A percentile compares a stretch with the other conserved stretches of the same genome.
These are phyloP conservation scores for Drosophila truncata DNA, from an alignment of 1,140 invertebrate genomes.

Conservation along the genomic window DNA sequence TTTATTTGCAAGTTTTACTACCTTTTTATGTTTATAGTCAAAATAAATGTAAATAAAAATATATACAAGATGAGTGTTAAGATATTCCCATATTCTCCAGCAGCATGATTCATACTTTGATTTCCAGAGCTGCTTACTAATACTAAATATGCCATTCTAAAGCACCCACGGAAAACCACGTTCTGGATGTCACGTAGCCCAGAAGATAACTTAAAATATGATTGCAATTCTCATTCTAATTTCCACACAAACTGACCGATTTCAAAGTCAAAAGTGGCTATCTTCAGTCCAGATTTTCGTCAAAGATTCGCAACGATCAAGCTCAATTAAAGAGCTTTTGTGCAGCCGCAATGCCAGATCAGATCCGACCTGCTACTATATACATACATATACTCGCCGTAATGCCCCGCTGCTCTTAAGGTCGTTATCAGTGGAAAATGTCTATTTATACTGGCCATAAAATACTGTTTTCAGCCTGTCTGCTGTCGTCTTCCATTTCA, in stretches of 20 bases:
- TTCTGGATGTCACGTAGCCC: constrained; percentile 30
- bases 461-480: constrained; percentile 36
- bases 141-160: neutral
- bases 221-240: constrained; percentile 67
- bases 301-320: constrained; percentile 51
- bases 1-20: neutral
- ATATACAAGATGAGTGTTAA: neutral
- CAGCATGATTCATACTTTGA: constrained; percentile 2
- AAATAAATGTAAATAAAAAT: neutral
- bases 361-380: constrained; percentile 7
- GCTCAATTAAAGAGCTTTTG: constrained; percentile 60
- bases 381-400: neutral
- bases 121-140: neutral
- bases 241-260: constrained; percentile 22
- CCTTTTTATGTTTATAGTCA: neutral
- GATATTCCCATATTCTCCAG: neutral
- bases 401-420: constrained; percentile 44
- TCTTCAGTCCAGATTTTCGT: constrained; percentile 34
- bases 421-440: constrained; percentile 55
- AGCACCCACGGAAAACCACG: neutral
- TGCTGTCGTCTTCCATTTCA: constrained; percentile 38
- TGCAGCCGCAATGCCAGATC: constrained; percentile 42
- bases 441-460: constrained; percentile 55
- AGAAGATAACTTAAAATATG: constrained; percentile 9
- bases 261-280: constrained; percentile 49